A percentile compares a stretch with the other conserved stretches of the same genome.
These are phyloP conservation scores for Hyles lineata DNA, from an alignment of 2,888 invertebrate genomes.

Conservation along the genomic window DNA sequence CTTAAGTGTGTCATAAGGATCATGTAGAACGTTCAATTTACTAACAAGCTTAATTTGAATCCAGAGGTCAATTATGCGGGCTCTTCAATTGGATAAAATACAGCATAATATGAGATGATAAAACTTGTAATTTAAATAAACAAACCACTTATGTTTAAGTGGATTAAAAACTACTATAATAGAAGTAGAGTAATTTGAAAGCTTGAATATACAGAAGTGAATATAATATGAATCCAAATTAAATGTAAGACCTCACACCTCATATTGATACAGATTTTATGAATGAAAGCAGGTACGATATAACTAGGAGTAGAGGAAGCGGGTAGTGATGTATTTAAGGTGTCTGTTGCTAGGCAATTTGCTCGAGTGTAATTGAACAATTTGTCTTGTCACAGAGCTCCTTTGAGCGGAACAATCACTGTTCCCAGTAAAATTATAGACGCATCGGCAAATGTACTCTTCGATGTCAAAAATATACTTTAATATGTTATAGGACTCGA, in stretches of 20 bases:
- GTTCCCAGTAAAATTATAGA: conserved; percentile 4
- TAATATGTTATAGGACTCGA: not conserved
- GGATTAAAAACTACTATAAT: too few relatives aligned
- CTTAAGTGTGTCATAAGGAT: not conserved
- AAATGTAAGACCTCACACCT: not conserved
- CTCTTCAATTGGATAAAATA: not conserved
- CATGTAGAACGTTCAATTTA: conserved; percentile 1
- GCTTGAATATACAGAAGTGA: not conserved
- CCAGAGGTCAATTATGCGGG: not conserved
- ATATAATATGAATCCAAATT: not conserved
- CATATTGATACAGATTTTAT: not conserved
- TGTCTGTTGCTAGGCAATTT: conserved; percentile 61
- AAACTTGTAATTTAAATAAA: not conserved
- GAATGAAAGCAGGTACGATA: not conserved
- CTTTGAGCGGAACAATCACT: conserved; percentile 20
- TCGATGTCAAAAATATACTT: not conserved
- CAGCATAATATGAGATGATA: not conserved
- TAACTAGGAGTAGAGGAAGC: conserved; percentile 9
- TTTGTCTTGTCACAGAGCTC: conserved; percentile 51
- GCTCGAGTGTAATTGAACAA: conserved; percentile 65
- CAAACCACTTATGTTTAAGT: not conserved
- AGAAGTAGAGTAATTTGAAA: too few relatives aligned
- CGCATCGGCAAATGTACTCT: not conserved
- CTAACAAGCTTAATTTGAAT: conserved; percentile 12
- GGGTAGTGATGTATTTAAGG: conserved; percentile 33